These are phyloP conservation scores for Diarsia brunnea DNA, from an alignment of 2,888 invertebrate genomes.

Conservation along the genomic window DNA sequence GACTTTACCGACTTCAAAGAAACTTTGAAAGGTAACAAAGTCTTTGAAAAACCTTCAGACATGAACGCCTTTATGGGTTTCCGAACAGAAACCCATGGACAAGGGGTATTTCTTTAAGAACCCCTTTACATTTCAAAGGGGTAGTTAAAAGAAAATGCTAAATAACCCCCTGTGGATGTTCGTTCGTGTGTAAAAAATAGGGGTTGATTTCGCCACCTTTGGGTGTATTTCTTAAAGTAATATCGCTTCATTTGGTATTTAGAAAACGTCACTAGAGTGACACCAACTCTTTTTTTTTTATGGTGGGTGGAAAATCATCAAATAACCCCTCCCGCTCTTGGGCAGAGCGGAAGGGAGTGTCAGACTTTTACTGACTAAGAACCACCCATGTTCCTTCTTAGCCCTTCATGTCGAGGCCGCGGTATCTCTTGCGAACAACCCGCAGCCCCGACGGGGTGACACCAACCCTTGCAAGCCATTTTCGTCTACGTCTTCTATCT, in stretches of 20 bases:
- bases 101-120: constrained; percentile 59
- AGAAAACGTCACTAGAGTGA: not conserved
- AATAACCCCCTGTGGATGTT: constrained; percentile 44
- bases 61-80: constrained; percentile 48
- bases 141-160: constrained; percentile 50
- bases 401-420: too few species aligned
- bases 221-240: not conserved
- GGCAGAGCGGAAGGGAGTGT: too few species aligned
- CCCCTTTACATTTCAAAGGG: constrained; percentile 58
- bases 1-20: constrained; percentile 38
- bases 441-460: too few species aligned
- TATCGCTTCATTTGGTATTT: constrained; percentile 11
- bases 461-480: not conserved
- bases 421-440: too few species aligned
- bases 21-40: constrained; percentile 37
- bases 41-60: constrained; percentile 56
- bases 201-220: constrained; percentile 31
- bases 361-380: too few species aligned
- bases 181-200: constrained; percentile 47
- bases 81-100: constrained; percentile 37
- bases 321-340: too few species aligned
- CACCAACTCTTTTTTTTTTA: too few species aligned
- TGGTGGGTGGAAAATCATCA: too few species aligned
- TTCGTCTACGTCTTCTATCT: not conserved
- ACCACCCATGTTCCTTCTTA: too few species aligned